Percentiles rank a stretch among this genome's conserved stretches.
phyloP scores from a whole-genome alignment of 2,113 vertebrate species.

The Tragelaphus imberbis region DNA sequence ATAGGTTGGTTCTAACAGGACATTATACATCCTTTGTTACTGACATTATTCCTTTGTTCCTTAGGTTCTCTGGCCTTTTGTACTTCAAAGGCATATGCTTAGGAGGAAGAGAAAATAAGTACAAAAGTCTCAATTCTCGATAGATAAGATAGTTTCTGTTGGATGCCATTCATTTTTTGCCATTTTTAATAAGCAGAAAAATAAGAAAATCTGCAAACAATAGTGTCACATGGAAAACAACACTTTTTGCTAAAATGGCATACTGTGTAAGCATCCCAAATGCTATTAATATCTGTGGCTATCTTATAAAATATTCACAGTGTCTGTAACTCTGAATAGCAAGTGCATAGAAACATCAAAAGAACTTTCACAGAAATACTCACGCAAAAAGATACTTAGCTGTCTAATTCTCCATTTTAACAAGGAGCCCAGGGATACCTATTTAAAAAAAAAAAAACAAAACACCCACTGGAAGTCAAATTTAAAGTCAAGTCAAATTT shows the following conservation, averaged over 20 bases:
- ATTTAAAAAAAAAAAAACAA: not conserved
- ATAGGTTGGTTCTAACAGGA: not conserved
- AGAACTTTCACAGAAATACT: slow-evolving; percentile 1
- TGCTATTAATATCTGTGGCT: slow-evolving; percentile 44
- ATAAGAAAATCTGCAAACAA: slow-evolving; percentile 41
- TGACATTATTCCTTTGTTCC: not conserved
- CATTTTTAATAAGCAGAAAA: not conserved
- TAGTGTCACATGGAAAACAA: slow-evolving; percentile 18
- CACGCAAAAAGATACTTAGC: slow-evolving; percentile 37
- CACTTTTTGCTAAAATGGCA: slow-evolving; percentile 33
- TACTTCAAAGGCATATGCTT: slow-evolving; percentile 32
- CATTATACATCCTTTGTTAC: not conserved
- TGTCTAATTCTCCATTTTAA: slow-evolving; percentile 12
- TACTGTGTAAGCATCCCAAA: slow-evolving; percentile 48
- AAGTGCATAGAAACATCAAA: slow-evolving; percentile 47
- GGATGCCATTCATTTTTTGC: not conserved
- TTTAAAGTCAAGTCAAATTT: not conserved
- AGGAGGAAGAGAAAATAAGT: slow-evolving; percentile 28
- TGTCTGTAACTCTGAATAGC: slow-evolving; percentile 35
- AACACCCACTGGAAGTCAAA: not conserved
- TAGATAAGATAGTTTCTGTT: slow-evolving; percentile 25
- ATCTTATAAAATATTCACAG: slow-evolving; percentile 59
- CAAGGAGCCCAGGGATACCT: not conserved
- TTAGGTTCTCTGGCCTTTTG: not conserved
- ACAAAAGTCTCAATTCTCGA: not conserved